Conservation (phyloP, 2,888 invertebrate species). For the Podotricha telesiphe region DNA sequence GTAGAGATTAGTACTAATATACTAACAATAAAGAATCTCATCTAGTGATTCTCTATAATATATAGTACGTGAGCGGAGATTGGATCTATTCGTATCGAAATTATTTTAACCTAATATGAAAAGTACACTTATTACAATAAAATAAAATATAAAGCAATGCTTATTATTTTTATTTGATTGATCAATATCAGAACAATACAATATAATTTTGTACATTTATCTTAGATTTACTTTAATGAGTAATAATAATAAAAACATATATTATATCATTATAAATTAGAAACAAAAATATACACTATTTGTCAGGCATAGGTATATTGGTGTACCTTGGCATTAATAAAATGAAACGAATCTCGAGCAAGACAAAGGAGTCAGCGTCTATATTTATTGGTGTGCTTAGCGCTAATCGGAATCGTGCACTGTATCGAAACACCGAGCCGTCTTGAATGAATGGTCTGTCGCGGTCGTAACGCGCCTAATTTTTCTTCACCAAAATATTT, state of each 20-base stretch:
- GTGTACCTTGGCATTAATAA: slow-evolving; percentile 72
- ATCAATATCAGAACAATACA: too few relatives aligned
- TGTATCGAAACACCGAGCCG: slow-evolving; percentile 67
- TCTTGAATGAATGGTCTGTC: slow-evolving; percentile 75
- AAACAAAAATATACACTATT: slow-evolving; percentile 53
- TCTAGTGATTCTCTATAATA: too few relatives aligned
- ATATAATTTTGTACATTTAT: too few relatives aligned
- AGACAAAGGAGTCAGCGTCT: slow-evolving; percentile 80
- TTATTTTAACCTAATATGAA: too few relatives aligned
- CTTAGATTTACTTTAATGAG: not conserved
- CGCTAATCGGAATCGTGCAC: slow-evolving; percentile 80
- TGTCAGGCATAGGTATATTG: slow-evolving; percentile 76
- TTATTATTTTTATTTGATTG: too few relatives aligned
- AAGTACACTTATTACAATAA: too few relatives aligned
- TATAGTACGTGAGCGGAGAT: too few relatives aligned
- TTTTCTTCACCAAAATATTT: slow-evolving; percentile 70
- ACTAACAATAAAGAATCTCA: too few relatives aligned
- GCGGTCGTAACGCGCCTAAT: slow-evolving; percentile 69
- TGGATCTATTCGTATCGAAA: too few relatives aligned
- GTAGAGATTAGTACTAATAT: too few relatives aligned
- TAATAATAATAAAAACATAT: not conserved
- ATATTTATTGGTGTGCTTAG: slow-evolving; percentile 83
- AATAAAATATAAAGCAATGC: too few relatives aligned
- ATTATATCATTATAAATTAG: not conserved
- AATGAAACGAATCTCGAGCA: slow-evolving; percentile 75